Evolutionary conservation across 2,797 vertebrate species (phyloP), one percentile per base, ranked within the genome.

Genomic region (Setipinna tenuifilis): DNA sequence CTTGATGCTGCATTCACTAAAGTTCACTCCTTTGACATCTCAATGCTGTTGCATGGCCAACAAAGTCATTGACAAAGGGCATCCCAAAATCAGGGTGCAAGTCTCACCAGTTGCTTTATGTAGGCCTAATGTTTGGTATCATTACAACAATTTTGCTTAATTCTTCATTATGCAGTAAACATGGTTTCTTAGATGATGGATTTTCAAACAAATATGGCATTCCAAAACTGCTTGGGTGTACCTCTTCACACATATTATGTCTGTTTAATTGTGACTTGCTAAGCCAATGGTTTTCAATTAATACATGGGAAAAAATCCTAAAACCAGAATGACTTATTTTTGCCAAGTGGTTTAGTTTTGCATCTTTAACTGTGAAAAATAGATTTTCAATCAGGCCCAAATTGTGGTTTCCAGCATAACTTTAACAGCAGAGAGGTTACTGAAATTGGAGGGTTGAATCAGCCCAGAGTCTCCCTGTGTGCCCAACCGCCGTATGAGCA

Each of bases 261-360:
- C 31, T 68, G 62, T 41, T 75, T 75, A 75, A 41, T 75, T 75
- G 68, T 75, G 16, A 75, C 31, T 78, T 44, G 35, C 31, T 78
- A 44, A 78, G 35, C 31, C 35, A 21, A 17, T 35, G 68, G 14
- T 44, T 78, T 78, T 41, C 71, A 44, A 78, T 78, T 41, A 44
- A 44, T 78, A 78, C 31, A 44, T 21, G 62, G 62, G 25, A 65
- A 65, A 65, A 65, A 65, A 65, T 78, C 31, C 31, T 10, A 65
- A 78, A 16, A 78, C 31, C 19, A 35, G 35, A 78, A 35, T 41
- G 35, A 21, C 31, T 78, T 19, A 41, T 17, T 78, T 14, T 71
- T 71, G 50, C 50, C 50, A 54, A 54, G 50, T 54, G 50, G 0
- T 54, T 54, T 54, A 48, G 16, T 82, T 14, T 71, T 71, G 25